A percentile compares a stretch with the other conserved stretches of the same genome.
Evolutionary conservation across 2,113 vertebrate genomes (phyloP).

Genomic region (Apus apus): DNA sequence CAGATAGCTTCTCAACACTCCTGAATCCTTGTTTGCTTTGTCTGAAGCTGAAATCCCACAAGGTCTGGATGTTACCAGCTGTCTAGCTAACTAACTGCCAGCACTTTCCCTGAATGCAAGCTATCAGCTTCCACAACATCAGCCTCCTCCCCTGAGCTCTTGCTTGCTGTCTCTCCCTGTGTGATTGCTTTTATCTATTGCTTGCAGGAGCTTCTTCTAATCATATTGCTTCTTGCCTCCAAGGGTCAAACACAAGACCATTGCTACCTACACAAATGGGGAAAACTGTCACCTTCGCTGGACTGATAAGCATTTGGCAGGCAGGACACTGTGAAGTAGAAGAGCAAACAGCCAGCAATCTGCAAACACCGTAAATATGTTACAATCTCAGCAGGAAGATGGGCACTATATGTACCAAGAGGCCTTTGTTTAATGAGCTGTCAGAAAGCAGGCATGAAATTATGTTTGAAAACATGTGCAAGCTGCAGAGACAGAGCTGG

Average conservation of each 20-base stretch:
- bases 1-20: constrained; percentile 71
- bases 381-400: constrained; percentile 81
- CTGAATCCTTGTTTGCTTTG: constrained; percentile 80
- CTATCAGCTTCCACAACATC: constrained; percentile 74
- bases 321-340: constrained; percentile 77
- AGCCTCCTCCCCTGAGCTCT: constrained; percentile 74
- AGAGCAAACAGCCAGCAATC: constrained; percentile 82
- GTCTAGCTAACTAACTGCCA: constrained; percentile 81
- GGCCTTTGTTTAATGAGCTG: constrained; percentile 88
- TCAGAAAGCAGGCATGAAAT: constrained; percentile 85
- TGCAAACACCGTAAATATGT: constrained; percentile 84
- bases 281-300: constrained; percentile 79
- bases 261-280: constrained; percentile 79
- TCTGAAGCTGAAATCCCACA: constrained; percentile 79
- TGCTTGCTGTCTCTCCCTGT: constrained; percentile 61
- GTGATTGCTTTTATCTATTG: constrained; percentile 84
- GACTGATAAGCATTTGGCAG: constrained; percentile 86
- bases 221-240: constrained; percentile 78
- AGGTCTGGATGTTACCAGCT: constrained; percentile 80
- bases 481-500: constrained; percentile 74
- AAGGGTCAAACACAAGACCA: constrained; percentile 81
- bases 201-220: constrained; percentile 81
- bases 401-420: constrained; percentile 80
- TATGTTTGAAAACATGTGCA: constrained; percentile 84
- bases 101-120: constrained; percentile 71